phyloP scores from a whole-genome alignment of 2,888 invertebrate genomes.

The Itoplectis maculator region DNA sequence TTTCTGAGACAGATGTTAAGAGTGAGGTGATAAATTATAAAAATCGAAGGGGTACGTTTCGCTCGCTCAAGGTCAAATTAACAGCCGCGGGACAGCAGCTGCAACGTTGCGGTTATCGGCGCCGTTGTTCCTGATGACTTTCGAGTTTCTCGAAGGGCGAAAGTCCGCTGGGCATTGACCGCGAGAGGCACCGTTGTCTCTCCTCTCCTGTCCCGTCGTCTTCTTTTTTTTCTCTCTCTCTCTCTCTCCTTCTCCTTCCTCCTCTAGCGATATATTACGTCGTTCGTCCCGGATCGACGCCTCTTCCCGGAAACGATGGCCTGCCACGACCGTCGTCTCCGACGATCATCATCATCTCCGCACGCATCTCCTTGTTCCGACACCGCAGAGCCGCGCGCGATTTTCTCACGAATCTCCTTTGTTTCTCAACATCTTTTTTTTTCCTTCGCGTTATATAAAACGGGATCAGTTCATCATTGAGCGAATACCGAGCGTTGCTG shows the following conservation, averaged over 20 bases:
- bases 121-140: conserved; percentile 34
- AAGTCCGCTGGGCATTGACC: conserved; percentile 45
- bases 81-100: not conserved
- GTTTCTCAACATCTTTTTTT: not conserved
- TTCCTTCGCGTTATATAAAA: conserved; percentile 69
- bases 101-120: conserved; percentile 4
- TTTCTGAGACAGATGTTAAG: not conserved
- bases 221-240: conserved; percentile 37
- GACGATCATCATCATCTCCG: conserved; percentile 1
- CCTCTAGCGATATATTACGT: conserved; percentile 46
- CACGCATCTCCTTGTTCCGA: conserved; percentile 2
- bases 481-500: too few species aligned
- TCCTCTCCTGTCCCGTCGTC: conserved; percentile 6
- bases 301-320: conserved; percentile 78
- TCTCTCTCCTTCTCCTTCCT: conserved; percentile 8
- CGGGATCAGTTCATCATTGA: too few species aligned
- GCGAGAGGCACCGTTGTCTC: conserved; percentile 40
- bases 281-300: conserved; percentile 75
- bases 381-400: not conserved
- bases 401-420: conserved; percentile 49
- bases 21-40: not conserved
- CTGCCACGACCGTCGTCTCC: conserved; percentile 61
- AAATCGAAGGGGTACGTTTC: not conserved
- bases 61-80: not conserved
- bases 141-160: conserved; percentile 53